phyloP scores from a whole-genome alignment of 2,113 vertebrate genomes.

The Pampusana beccarii region DNA sequence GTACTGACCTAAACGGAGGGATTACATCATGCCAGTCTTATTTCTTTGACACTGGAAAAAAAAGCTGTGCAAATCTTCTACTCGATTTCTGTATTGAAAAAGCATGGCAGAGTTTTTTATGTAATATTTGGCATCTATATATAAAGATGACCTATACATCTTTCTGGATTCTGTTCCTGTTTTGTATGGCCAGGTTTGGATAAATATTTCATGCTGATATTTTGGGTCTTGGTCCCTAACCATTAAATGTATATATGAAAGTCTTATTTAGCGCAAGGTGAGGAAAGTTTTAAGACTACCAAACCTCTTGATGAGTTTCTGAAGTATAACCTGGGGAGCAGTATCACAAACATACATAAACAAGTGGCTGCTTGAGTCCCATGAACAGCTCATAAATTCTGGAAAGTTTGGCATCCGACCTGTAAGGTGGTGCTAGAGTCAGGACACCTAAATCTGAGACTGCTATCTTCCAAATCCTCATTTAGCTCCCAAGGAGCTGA shows the following conservation, averaged over 20 bases:
- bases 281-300: slow-evolving; percentile 36
- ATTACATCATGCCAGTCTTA: not conserved
- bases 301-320: not conserved
- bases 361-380: not conserved
- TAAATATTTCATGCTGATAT: not conserved
- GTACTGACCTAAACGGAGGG: rapidly evolving
- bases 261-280: slow-evolving; percentile 15
- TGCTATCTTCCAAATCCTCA: not conserved
- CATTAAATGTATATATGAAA: not conserved
- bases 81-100: not conserved
- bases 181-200: not conserved
- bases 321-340: not conserved
- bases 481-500: not conserved
- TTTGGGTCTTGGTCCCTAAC: not conserved
- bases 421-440: not conserved
- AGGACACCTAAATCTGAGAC: not conserved
- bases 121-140: not conserved
- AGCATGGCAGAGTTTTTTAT: not conserved
- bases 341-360: slow-evolving; percentile 19
- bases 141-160: not conserved
- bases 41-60: not conserved
- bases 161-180: not conserved
- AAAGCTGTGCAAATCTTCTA: not conserved
- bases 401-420: not conserved
- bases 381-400: slow-evolving; percentile 26